Base-by-base conservation (phyloP, 2,888 invertebrate species). In the Drosophila affinis region DNA sequence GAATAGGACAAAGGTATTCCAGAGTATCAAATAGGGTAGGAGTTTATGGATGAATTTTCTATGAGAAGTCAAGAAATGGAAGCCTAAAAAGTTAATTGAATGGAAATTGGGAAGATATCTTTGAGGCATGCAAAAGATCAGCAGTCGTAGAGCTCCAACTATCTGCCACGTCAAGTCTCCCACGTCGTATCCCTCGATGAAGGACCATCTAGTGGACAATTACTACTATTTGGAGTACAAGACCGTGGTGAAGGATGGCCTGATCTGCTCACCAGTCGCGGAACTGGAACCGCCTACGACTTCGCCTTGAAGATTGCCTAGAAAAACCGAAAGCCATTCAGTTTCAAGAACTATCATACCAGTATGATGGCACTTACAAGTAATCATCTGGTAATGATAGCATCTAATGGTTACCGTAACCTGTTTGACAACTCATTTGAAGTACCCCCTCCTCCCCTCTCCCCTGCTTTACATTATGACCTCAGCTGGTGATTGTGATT, bases 111-210 rank as follows among this genome's bases (percentile, higher is more conserved):
- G 0, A 21, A 3, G 3, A 3, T 21, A 21, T 21, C 21, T 21
- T 21, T 21, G 21, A 21, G 21, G 21, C 3, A 21, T 21, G 3
- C 3, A 21, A 21, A 3, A 21, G n/a, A 21, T 21, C 21, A 3
- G 21, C 21, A 21, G 21, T 21, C 3, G 0, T 21, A 3, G 3
- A 21, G 21, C 21, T 21, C 18, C 1, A 18, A 18, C 1, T 2
- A 18, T 18, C 2, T 18, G 1, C 18, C 1, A 18, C 32, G 97
- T 97, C 32, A 98, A 97, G 89, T 93, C 93, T 0, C 89, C 99
- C 1, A 99, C 99, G 0, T 98, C 97, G 0, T 98, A 99, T 92
- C 99, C 99, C 0, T 93, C 95, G 0, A 95, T 97, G 72, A 96
- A 97, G 89, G 94, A 95, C 9, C 93, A 96, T 88, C 92, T 99